These are phyloP conservation scores for Periparus ater DNA, from an alignment of 2,797 vertebrate genomes.

Conservation along the genomic window DNA sequence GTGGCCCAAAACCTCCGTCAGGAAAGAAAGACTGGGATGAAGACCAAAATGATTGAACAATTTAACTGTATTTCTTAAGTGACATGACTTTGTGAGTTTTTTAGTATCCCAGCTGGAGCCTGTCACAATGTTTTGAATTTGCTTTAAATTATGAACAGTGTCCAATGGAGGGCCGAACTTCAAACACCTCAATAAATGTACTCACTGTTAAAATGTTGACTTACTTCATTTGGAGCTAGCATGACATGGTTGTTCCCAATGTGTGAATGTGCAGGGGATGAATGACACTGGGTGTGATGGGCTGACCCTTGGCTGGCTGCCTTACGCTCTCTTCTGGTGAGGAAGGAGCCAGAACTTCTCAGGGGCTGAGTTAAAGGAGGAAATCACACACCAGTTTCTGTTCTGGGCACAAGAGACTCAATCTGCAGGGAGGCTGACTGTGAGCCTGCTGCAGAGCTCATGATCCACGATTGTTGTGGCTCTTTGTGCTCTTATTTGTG, in stretches of 20 bases:
- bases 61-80: slow-evolving; percentile 20
- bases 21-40: slow-evolving; percentile 95
- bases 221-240: not conserved
- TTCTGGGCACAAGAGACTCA: not conserved
- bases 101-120: not conserved
- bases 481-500: not conserved
- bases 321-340: not conserved
- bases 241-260: accelerated
- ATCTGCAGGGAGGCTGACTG: not conserved
- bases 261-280: not conserved
- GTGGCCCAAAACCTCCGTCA: slow-evolving; percentile 92
- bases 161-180: not conserved
- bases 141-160: slow-evolving; percentile 76
- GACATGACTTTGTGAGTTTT: not conserved
- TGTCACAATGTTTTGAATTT: slow-evolving; percentile 36
- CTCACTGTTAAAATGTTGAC: not conserved
- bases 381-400: not conserved
- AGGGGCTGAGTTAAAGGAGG: not conserved
- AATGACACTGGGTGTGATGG: not conserved
- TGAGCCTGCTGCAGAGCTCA: not conserved
- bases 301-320: not conserved
- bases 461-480: accelerated
- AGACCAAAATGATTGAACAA: slow-evolving; percentile 87
- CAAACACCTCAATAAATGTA: slow-evolving; percentile 42
- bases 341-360: not conserved